Conservation (phyloP, 2,797 vertebrate genomes). For the Fundulus diaphanus region DNA sequence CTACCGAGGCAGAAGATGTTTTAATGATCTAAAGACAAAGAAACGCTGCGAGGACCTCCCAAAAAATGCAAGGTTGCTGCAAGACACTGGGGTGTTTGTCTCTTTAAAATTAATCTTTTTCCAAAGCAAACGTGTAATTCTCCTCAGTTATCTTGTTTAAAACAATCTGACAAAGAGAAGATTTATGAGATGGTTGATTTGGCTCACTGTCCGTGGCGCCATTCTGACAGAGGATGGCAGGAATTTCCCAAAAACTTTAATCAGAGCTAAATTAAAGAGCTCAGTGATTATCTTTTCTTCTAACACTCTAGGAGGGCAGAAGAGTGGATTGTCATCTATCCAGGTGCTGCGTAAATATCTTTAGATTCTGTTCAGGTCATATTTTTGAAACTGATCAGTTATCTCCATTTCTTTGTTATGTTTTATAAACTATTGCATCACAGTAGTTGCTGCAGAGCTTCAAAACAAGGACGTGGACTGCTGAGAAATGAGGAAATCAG, state of each 20-base stretch:
- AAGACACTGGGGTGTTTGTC: neutral
- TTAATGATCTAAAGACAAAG: slow-evolving; percentile 62
- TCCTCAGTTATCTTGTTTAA: neutral
- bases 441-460: too few species aligned
- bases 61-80: slow-evolving; percentile 4
- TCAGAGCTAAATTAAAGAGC: too few species aligned
- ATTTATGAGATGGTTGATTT: neutral
- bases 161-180: neutral
- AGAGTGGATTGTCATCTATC: too few species aligned
- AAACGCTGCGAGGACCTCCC: neutral
- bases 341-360: too few species aligned
- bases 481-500: too few species aligned
- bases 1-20: slow-evolving; percentile 28
- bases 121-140: neutral
- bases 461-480: too few species aligned
- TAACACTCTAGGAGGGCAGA: too few species aligned
- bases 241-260: neutral
- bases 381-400: too few species aligned
- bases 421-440: too few species aligned
- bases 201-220: neutral
- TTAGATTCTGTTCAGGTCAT: too few species aligned
- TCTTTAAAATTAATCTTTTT: neutral
- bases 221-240: neutral
- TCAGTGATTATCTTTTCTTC: too few species aligned
- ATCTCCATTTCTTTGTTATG: too few species aligned